These are phyloP conservation scores for Corvus cornix DNA, from an alignment of 2,113 vertebrate genomes.

Conservation along the genomic window DNA sequence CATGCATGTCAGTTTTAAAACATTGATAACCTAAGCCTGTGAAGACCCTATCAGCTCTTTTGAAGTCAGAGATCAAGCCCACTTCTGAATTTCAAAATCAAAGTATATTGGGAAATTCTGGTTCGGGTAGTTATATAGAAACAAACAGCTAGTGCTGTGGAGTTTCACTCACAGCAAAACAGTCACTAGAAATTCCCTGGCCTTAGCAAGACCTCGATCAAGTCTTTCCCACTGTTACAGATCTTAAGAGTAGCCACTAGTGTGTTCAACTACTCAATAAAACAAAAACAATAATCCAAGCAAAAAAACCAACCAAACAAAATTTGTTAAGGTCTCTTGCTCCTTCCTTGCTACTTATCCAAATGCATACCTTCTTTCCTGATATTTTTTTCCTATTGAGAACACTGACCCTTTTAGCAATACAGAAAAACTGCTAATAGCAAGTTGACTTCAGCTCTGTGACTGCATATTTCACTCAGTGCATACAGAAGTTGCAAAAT, in stretches of 20 bases:
- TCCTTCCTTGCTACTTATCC: background rate
- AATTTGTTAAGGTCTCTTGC: background rate
- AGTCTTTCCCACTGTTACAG: background rate
- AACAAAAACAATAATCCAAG: background rate
- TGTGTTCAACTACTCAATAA: background rate
- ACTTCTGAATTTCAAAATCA: background rate
- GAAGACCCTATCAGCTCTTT: background rate
- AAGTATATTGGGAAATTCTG: background rate
- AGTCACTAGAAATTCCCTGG: background rate
- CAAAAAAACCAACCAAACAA: rapidly evolving
- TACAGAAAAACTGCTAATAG: background rate
- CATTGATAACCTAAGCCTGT: background rate
- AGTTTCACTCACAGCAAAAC: background rate
- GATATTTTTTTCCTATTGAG: background rate
- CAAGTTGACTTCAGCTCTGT: background rate
- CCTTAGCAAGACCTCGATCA: background rate
- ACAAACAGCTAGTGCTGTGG: background rate
- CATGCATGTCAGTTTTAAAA: background rate
- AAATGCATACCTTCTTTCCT: background rate
- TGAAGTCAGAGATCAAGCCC: background rate
- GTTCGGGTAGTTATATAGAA: background rate
- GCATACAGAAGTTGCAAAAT: background rate
- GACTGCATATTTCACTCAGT: background rate
- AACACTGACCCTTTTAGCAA: background rate
- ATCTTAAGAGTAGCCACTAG: background rate